Percentiles rank a stretch among this genome's conserved stretches.
phyloP scores from a whole-genome alignment of 2,113 vertebrate species.

The Panthera tigris region DNA sequence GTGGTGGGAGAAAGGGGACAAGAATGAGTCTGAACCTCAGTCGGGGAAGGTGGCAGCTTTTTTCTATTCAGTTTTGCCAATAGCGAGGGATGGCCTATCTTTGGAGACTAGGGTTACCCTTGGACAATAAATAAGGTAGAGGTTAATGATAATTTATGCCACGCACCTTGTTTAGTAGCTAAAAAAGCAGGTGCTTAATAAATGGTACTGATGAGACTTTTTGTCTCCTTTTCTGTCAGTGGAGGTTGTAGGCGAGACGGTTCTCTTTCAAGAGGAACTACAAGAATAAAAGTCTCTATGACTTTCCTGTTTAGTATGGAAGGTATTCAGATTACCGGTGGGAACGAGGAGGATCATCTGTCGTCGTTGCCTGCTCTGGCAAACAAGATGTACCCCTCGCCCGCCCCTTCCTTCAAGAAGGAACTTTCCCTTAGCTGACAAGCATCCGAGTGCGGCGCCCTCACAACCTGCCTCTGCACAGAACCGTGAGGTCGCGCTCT shows the following conservation, averaged over 20 bases:
- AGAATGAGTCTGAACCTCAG: neutral
- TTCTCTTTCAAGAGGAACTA: neutral
- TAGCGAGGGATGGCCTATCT: neutral
- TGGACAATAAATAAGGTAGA: neutral
- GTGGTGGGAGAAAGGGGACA: neutral
- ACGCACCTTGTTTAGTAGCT: neutral
- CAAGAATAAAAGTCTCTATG: neutral
- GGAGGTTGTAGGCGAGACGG: neutral
- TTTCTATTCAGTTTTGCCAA: neutral
- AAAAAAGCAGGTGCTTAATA: slow-evolving; percentile 36
- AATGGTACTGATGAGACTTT: neutral
- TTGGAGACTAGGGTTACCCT: neutral
- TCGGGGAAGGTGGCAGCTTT: neutral
- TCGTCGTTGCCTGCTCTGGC: neutral
- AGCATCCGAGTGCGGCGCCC: neutral
- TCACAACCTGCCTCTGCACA: neutral
- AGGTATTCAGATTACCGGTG: neutral
- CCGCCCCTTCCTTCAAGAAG: slow-evolving; percentile 6
- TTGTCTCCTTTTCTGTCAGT: slow-evolving; percentile 2
- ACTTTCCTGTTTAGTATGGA: neutral
- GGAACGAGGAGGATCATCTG: neutral
- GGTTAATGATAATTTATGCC: slow-evolving; percentile 22
- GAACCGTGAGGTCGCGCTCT: neutral
- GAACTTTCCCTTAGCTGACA: neutral
- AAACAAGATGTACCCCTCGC: neutral